Evolutionary conservation across 2,888 invertebrate species (phyloP), one percentile per base, ranked within the genome.

Genomic region (Apotomis betuletana): DNA sequence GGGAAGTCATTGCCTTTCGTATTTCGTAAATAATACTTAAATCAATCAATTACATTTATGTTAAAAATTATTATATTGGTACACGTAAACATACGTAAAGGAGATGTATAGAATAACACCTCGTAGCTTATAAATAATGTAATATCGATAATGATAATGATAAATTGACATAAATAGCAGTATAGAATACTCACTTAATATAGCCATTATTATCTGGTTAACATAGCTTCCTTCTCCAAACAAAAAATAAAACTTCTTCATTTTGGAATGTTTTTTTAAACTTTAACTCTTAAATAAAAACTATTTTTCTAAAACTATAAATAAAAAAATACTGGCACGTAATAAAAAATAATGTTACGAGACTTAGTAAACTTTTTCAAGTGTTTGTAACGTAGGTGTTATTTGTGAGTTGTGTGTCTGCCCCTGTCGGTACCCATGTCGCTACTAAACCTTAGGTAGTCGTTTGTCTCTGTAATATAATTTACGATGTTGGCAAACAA

Each of bases 151-250:
- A 27, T 1, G 27, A 27, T 27, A 27, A 27, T 27, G 27, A 27
- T 27, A 27, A 27, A 27, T 27, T 27, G 27, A 2, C 27, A 27
- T 27, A 27, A 61, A 36, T 5, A 46, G 44, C 5, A 60, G 44
- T 10, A 3, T 0, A 12, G 8, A 44, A 67, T 77, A 87, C 88
- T 88, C 77, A 91, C 90, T 86, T 52, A 91, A 80, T 59, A 91
- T 70, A 2, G 90, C 90, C 77, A 89, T 90, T 81, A 91, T 80
- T 74, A 90, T 79, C 78, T 92, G 92, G 74, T 90, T 90, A 2
- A 90, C 76, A 63, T 84, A 83, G 68, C 86, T 90, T 0, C 90
- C 89, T 74, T 90, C 87, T 0, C 76, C 69, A 55, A 88, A 90
- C 27, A 87, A 67, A 3, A 82, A 82, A 70, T 84, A 86, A 74